phyloP scores from a whole-genome alignment of 1,140 invertebrate genomes.

The Bombus confusus region DNA sequence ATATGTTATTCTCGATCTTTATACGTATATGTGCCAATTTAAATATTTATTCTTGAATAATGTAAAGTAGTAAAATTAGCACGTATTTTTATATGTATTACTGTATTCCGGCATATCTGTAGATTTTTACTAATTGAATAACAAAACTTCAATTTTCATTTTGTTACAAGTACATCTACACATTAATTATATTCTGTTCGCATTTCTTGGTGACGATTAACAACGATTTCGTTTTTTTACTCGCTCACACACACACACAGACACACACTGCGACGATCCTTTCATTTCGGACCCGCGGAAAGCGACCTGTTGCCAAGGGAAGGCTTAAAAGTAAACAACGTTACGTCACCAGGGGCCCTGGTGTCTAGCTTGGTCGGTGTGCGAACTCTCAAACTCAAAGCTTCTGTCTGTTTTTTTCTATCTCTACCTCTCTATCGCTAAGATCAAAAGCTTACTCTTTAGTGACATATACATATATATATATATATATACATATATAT shows the following conservation, averaged over 20 bases:
- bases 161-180: not conserved
- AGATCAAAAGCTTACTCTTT: slow-evolving; percentile 42
- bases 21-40: not conserved
- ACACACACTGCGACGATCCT: slow-evolving; percentile 20
- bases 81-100: no score
- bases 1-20: not conserved
- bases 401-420: slow-evolving; percentile 38
- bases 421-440: slow-evolving; percentile 47
- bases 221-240: not conserved
- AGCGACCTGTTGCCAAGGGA: slow-evolving; percentile 75
- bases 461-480: not conserved
- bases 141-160: not conserved
- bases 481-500: no score
- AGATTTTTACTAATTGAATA: not conserved
- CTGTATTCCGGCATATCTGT: not conserved
- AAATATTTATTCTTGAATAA: not conserved
- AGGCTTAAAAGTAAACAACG: slow-evolving; percentile 73
- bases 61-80: not conserved
- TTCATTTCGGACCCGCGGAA: slow-evolving; percentile 52
- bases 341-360: slow-evolving; percentile 68
- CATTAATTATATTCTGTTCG: not conserved
- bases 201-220: not conserved
- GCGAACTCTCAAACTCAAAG: slow-evolving; percentile 35
- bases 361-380: slow-evolving; percentile 56
- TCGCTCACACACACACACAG: no score